Base-by-base conservation (phyloP, 23 tunicate genomes). In the Phallusia fumigata region DNA sequence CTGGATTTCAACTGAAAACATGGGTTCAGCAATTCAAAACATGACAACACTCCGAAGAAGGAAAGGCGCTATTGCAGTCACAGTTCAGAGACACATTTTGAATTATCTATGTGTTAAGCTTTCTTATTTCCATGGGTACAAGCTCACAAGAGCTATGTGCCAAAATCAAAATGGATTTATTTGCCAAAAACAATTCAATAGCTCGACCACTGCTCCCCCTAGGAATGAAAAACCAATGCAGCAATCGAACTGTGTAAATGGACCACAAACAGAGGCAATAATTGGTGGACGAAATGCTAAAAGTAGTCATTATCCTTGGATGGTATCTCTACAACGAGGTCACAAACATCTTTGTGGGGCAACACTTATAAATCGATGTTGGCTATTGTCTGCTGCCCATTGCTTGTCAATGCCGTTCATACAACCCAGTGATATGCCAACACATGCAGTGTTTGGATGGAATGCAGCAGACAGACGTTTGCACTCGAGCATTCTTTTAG, bases 361-460 rank as follows among this genome's bases (percentile, higher is more conserved):
- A 24, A 79, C 84, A 36, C 52, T 86, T 3, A 86, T 86, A 26
- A 81, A 86, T 79, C 82, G 58, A 49, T 86, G 90, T 72, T 86
- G 90, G 90, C 79, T 80, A 30, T 5, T 86, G 75, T 79, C 90
- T 5, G 90, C 90, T 33, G 90, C 90, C 0, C 90, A 86, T 74
- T 86, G 90, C 76, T 80, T 86, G 50, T 30, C 80, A 15, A 5
- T 73, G 35, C 80, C 80, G 73, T 79, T 32, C 40, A 65, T 85
- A 40, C 26, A 47, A 32, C 83, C 83, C 28, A 22, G 8, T 18
- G 79, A 85, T 22, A 21, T 74, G 52, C 80, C 84, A 18, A 86
- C 90, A 52, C 84, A 74, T 35, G 90, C 90, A 28, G 84, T 86
- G 26, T 50, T 86, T 33, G 90, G 90, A 73, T 76, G 73, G 33